Conservation (phyloP, 2,888 invertebrate species). For the Fissipunctia ypsillon region DNA sequence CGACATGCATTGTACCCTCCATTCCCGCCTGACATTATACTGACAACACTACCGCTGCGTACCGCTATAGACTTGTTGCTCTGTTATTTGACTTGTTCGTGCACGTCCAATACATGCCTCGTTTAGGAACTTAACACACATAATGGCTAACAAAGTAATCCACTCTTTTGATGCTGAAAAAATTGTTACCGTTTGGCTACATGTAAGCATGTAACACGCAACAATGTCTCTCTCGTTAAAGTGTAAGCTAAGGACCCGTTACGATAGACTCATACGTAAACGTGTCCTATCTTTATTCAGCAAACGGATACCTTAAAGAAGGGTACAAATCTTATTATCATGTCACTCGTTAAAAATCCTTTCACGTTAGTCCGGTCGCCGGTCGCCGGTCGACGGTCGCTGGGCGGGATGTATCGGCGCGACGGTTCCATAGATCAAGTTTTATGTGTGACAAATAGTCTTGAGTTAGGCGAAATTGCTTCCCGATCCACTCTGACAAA, state of each 20-base stretch:
- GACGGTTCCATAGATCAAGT: slow-evolving; percentile 85
- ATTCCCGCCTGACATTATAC: slow-evolving; percentile 74
- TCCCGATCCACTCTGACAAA: slow-evolving; percentile 89
- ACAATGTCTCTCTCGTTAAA: neutral
- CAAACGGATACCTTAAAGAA: slow-evolving; percentile 43
- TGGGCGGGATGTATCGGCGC: slow-evolving; percentile 76
- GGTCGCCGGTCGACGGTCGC: slow-evolving; percentile 50
- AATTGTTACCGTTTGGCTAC: neutral
- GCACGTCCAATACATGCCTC: slow-evolving; percentile 54
- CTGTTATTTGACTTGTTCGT: slow-evolving; percentile 68
- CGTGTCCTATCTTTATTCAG: slow-evolving; percentile 40
- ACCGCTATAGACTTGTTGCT: slow-evolving; percentile 77
- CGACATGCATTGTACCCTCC: slow-evolving; percentile 78
- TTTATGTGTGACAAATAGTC: slow-evolving; percentile 90
- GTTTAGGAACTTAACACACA: slow-evolving; percentile 36
- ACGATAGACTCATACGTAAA: slow-evolving; percentile 12
- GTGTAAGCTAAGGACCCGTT: slow-evolving; percentile 4
- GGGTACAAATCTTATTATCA: slow-evolving; percentile 66
- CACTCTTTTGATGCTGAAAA: neutral
- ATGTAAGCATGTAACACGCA: neutral
- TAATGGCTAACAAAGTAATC: slow-evolving; percentile 43
- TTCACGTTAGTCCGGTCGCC: slow-evolving; percentile 68
- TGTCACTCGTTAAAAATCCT: slow-evolving; percentile 70
- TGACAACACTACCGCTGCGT: slow-evolving; percentile 71
- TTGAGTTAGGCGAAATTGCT: slow-evolving; percentile 88